phyloP scores from a whole-genome alignment of 2,797 vertebrate species.

The Anableps anableps region DNA sequence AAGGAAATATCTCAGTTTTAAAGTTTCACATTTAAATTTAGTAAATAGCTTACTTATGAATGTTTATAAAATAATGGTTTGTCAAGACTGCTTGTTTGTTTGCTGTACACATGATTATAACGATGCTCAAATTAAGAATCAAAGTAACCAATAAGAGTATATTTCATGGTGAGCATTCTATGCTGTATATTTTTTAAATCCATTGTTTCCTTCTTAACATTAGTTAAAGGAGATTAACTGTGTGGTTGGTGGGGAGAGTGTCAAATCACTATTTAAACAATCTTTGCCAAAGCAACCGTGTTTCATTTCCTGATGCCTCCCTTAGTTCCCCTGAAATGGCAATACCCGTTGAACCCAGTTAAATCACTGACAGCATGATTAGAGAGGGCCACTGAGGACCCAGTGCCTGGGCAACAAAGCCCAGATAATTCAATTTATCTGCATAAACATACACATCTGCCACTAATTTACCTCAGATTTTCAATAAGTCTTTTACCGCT shows the following conservation, averaged over 20 bases:
- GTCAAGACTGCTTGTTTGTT: neutral
- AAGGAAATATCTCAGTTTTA: neutral
- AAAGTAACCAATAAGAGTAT: constrained; percentile 29
- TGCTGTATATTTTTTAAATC: neutral
- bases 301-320: constrained; percentile 86
- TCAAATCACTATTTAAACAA: constrained; percentile 69
- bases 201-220: neutral
- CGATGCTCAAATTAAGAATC: neutral
- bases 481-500: constrained; percentile 77
- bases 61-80: neutral
- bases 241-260: constrained; percentile 27
- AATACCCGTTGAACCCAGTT: constrained; percentile 84
- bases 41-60: neutral
- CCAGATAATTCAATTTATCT: constrained; percentile 83
- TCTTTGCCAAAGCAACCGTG: constrained; percentile 76
- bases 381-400: constrained; percentile 75
- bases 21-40: neutral
- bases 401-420: constrained; percentile 73
- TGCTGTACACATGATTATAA: neutral
- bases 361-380: constrained; percentile 82
- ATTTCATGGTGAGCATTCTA: constrained; percentile 53
- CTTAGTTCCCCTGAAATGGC: constrained; percentile 79
- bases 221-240: constrained; percentile 32
- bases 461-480: constrained; percentile 80
- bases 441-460: constrained; percentile 83